Evolutionary conservation across 2,113 vertebrate species (phyloP).

Genomic region (Rhynchomys soricoides): DNA sequence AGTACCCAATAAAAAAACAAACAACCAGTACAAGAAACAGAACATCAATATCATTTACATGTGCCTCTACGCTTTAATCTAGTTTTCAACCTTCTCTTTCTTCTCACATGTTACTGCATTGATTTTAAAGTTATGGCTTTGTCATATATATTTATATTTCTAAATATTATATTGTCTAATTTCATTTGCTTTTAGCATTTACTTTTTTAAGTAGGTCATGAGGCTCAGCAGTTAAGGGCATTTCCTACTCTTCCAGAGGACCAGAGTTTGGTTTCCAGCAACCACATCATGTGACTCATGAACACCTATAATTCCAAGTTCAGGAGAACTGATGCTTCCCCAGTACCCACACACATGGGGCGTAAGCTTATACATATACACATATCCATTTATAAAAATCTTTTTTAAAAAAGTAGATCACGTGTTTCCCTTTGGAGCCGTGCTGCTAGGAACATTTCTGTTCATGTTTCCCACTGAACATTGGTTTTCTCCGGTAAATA

Average conservation of each 20-base stretch:
- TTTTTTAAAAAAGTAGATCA: not conserved
- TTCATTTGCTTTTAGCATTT: conserved; percentile 40
- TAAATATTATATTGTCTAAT: conserved; percentile 4
- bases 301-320: not conserved
- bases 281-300: not conserved
- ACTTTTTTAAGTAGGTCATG: not conserved
- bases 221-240: not conserved
- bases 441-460: not conserved
- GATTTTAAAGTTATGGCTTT: conserved; percentile 27
- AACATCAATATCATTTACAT: not conserved
- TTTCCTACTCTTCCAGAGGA: not conserved
- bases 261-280: not conserved
- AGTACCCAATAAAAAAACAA: conserved; percentile 30
- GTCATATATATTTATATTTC: not conserved
- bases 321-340: not conserved
- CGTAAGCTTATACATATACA: not conserved
- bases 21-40: conserved; percentile 10
- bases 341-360: not conserved
- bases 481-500: not conserved
- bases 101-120: conserved; percentile 33
- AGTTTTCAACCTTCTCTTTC: not conserved
- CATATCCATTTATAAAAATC: not conserved
- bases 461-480: not conserved
- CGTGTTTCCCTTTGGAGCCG: not conserved
- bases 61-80: not conserved